Percentiles rank a stretch among this genome's conserved stretches.
phyloP scores from a whole-genome alignment of 2,888 invertebrate species.

The Antitype chi region DNA sequence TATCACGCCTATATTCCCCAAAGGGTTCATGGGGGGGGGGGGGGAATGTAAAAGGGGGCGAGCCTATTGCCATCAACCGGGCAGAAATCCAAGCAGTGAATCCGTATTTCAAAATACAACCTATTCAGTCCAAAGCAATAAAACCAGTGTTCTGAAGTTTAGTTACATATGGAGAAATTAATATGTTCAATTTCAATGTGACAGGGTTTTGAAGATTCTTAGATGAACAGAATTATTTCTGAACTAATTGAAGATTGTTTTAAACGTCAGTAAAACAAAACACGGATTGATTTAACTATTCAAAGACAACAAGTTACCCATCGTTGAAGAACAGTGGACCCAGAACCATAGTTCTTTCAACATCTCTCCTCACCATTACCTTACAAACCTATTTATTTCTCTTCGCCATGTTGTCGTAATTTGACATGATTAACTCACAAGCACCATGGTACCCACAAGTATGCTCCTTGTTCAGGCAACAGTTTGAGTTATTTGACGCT shows the following conservation, averaged over 20 bases:
- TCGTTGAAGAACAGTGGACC: background rate
- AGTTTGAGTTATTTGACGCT: slow-evolving; percentile 47
- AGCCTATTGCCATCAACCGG: no score
- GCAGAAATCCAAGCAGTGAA: background rate
- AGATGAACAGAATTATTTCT: background rate
- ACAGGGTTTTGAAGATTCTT: background rate
- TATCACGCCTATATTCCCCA: no score
- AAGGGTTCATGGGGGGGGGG: no score
- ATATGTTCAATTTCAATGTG: background rate
- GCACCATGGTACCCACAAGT: slow-evolving; percentile 28
- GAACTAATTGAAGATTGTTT: background rate
- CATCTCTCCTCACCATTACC: background rate
- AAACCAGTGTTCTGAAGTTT: background rate
- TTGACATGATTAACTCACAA: slow-evolving; percentile 43
- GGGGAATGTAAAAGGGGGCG: no score
- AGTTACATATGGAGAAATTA: background rate
- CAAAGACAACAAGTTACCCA: background rate
- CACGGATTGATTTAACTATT: background rate
- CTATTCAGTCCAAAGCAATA: background rate
- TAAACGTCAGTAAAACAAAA: background rate
- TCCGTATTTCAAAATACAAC: background rate
- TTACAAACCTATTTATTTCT: background rate
- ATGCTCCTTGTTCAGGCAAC: slow-evolving; percentile 42
- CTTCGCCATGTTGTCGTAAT: slow-evolving; percentile 18
- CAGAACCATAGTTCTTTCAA: background rate